Evolutionary conservation across 2,797 vertebrate species (phyloP).

Genomic region (Heterohyrax brucei): DNA sequence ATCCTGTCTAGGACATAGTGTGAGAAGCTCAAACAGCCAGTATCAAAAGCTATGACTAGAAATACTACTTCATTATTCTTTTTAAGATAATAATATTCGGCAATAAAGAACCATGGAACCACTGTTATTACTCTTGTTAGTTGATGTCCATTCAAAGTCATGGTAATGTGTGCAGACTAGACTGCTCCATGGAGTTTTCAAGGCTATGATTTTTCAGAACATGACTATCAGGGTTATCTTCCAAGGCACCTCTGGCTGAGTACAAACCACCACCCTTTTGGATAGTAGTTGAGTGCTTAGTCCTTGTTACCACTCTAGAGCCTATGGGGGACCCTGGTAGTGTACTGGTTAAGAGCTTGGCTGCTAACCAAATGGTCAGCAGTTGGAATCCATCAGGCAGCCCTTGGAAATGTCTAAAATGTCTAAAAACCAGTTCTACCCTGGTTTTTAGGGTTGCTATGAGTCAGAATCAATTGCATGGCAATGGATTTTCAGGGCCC

Average conservation of each 20-base stretch:
- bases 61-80: not conserved
- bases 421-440: too few species aligned
- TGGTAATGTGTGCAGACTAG: too few species aligned
- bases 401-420: too few species aligned
- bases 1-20: not conserved
- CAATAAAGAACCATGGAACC: not conserved
- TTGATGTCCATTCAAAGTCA: too few species aligned
- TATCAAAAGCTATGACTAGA: not conserved
- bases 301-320: not conserved
- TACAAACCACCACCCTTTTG: not conserved
- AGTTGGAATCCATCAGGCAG: too few species aligned
- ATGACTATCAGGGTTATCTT: not conserved
- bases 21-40: not conserved
- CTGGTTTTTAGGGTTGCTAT: too few species aligned
- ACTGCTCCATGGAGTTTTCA: not conserved
- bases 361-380: too few species aligned
- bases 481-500: not conserved
- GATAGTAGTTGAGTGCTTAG: not conserved
- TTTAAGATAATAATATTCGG: not conserved
- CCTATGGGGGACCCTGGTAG: not conserved
- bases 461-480: too few species aligned
- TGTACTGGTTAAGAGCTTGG: too few species aligned
- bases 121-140: not conserved
- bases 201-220: not conserved
- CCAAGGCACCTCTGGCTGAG: not conserved